Percentiles rank a stretch among this genome's conserved stretches.
phyloP scores from a whole-genome alignment of 35 echinoderm and acorn worm genomes.

The Heliocidaris erythrogramma region DNA sequence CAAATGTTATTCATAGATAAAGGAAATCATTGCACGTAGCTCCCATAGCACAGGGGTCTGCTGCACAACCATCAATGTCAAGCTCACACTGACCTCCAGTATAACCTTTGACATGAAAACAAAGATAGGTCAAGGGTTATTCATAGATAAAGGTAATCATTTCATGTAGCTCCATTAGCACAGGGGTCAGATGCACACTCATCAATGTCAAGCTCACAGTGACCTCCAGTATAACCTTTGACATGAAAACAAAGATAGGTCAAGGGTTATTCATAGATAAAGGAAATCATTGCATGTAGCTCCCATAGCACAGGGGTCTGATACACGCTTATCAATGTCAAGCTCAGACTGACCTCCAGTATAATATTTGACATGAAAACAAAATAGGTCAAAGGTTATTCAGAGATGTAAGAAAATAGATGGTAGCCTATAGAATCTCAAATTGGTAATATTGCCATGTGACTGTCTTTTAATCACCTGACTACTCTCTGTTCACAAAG shows the following conservation, averaged over 20 bases:
- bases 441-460: too few relatives aligned
- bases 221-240: conserved; percentile 18
- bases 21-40: neutral
- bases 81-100: neutral
- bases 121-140: neutral
- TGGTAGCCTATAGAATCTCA: too few relatives aligned
- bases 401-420: neutral
- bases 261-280: neutral
- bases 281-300: neutral
- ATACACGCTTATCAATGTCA: conserved; percentile 84
- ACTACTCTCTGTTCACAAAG: too few relatives aligned
- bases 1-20: neutral
- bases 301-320: conserved; percentile 74
- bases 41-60: conserved; percentile 70
- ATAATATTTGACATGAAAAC: neutral
- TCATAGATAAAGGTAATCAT: conserved; percentile 71
- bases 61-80: conserved; percentile 85
- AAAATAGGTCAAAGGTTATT: neutral
- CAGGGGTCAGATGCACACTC: conserved; percentile 88
- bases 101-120: conserved; percentile 1
- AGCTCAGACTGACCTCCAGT: neutral
- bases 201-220: conserved; percentile 63
- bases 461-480: too few relatives aligned
- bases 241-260: neutral
- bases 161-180: conserved; percentile 68